Conservation (phyloP, 2,797 vertebrate genomes). For the Molothrus aeneus region DNA sequence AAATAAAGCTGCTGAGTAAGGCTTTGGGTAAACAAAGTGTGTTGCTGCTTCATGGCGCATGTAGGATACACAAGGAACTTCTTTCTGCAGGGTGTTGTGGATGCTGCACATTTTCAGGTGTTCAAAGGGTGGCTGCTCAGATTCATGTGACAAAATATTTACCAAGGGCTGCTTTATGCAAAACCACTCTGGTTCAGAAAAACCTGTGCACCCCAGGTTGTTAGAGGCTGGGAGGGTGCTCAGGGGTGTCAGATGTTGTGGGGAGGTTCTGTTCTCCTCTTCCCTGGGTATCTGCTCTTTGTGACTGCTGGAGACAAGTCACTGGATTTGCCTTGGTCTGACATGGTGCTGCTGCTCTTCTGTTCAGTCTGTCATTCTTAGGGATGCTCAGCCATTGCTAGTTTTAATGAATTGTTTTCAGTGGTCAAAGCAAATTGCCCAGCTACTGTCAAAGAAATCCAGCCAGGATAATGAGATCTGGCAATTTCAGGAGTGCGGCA, state of each 20-base stretch:
- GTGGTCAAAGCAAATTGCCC: constrained; percentile 3
- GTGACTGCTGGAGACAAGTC: background rate
- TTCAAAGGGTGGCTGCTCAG: background rate
- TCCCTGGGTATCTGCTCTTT: background rate
- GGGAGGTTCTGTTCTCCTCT: background rate
- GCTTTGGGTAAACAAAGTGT: background rate
- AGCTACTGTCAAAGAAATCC: constrained; percentile 8
- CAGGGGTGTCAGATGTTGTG: background rate
- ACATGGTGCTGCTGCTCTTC: background rate
- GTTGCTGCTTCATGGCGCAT: background rate
- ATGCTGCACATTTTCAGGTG: background rate
- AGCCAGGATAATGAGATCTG: background rate
- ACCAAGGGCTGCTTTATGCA: background rate
- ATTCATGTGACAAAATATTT: background rate
- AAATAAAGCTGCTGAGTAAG: background rate
- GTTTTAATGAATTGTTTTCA: constrained; percentile 20
- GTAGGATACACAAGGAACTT: background rate
- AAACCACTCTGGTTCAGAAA: background rate
- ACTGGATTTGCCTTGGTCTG: background rate
- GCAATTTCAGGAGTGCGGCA: background rate
- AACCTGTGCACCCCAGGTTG: background rate
- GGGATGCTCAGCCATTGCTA: background rate
- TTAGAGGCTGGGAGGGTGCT: background rate
- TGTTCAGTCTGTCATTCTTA: background rate
- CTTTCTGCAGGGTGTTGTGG: background rate